Evolutionary conservation across 2,113 vertebrate species (phyloP).

Genomic region (Phylloscopus trochilus): DNA sequence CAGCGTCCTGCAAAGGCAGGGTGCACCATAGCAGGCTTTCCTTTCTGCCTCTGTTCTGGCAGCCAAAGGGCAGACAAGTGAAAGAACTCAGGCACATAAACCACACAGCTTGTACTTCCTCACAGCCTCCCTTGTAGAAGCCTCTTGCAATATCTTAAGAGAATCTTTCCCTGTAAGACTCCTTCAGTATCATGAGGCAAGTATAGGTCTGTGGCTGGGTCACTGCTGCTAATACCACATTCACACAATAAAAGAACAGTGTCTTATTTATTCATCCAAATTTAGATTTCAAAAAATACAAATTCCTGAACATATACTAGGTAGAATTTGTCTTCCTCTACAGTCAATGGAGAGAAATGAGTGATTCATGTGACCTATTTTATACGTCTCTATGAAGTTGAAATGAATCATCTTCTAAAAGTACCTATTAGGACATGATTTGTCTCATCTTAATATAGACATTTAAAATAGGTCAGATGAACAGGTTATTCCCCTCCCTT

Average conservation of each 20-base stretch:
- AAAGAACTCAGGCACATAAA: neutral
- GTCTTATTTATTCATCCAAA: neutral
- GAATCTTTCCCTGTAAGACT: neutral
- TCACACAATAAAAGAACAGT: neutral
- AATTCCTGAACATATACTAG: neutral
- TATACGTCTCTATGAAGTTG: neutral
- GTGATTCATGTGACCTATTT: neutral
- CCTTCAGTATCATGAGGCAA: neutral
- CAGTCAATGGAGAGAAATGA: neutral
- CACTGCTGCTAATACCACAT: neutral
- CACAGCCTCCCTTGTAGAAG: neutral
- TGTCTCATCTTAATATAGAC: neutral
- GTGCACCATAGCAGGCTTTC: neutral
- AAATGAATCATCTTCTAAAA: neutral
- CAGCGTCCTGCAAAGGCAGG: neutral
- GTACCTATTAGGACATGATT: constrained; percentile 2
- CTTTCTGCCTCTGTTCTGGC: neutral
- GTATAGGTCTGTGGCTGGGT: neutral
- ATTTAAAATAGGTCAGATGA: constrained; percentile 5
- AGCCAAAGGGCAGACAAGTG: neutral
- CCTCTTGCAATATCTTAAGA: neutral
- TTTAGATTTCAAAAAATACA: neutral
- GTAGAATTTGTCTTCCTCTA: neutral
- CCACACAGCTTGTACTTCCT: neutral
- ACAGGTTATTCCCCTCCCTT: neutral